Evolutionary conservation across 2,888 invertebrate species (phyloP).

Genomic region (Erebia palarica): DNA sequence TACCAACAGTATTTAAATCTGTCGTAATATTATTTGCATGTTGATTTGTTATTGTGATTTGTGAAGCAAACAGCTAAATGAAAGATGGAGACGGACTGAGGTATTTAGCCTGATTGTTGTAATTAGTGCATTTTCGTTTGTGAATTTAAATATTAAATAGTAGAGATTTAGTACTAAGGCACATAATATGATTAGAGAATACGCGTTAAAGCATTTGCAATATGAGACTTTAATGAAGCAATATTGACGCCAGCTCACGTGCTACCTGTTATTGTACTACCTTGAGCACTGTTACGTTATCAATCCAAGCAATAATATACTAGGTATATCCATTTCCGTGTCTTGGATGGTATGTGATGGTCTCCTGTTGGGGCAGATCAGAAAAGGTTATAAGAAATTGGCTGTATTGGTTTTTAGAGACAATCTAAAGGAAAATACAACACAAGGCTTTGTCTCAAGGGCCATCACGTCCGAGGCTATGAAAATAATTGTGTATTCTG

Average conservation of each 20-base stretch:
- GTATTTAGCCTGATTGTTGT: too few species aligned
- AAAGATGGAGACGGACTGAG: too few species aligned
- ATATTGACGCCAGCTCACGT: conserved; percentile 26
- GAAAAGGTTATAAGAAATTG: conserved; percentile 15
- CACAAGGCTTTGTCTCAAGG: conserved; percentile 59
- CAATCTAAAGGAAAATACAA: conserved; percentile 49
- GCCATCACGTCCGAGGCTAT: conserved; percentile 64
- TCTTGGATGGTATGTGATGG: conserved; percentile 10
- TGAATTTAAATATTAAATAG: too few species aligned
- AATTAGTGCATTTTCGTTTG: too few species aligned
- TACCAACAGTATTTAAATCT: too few species aligned
- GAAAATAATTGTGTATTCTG: conserved; percentile 40
- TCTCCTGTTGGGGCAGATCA: neutral
- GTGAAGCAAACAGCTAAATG: too few species aligned
- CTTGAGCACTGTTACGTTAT: conserved; percentile 3
- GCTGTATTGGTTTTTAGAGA: conserved; percentile 8
- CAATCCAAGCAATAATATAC: neutral
- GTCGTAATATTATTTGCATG: too few species aligned
- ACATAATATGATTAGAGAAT: neutral
- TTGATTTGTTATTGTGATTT: too few species aligned
- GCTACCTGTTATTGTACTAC: conserved; percentile 20
- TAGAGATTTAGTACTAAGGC: too few species aligned
- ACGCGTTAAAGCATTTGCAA: neutral
- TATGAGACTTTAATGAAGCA: conserved; percentile 8
- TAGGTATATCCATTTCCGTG: conserved; percentile 26